Base-by-base conservation (phyloP, 1,140 invertebrate species). In the Drosophila micromelanica region DNA sequence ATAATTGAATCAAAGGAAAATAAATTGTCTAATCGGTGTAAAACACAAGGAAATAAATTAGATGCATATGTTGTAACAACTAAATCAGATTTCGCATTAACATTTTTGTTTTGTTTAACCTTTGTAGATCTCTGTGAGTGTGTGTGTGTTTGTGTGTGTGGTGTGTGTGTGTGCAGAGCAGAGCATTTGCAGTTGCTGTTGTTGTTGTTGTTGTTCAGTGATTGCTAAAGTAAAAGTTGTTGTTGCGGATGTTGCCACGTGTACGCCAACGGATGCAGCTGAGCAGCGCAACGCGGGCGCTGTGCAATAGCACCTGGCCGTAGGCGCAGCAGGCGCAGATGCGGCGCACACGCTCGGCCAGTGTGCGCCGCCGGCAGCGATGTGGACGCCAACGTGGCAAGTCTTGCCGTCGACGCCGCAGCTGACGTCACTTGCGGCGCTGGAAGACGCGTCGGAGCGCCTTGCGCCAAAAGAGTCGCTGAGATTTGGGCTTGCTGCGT, bases 21-120 rank as follows among this genome's bases (percentile, higher is more conserved):
- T n/a, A 2, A 82, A 79, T 82, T 73, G 79, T 89, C 84, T 87
- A 87, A 82, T 89, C 82, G 72, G 77, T 89, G 75, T 87, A 76
- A 82, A 87, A 87, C 82, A 86, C 84, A 82, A 17, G 63, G 63
- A 79, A 86, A 87, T 89, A 87, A 87, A 78, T 87, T 76, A 86
- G 77, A 76, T 70, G 72, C 54, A 74, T 59, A 74, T 63, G 42
- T 49, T 46, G 61, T 62, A 80, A 86, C 73, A 81, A 78, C 82
- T 87, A 78, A 75, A 75, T 81, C 72, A 55, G 60, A 77, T 81
- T 54, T 80, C 55, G 60, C 60, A 72, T 78, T 78, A 75, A 78
- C 63, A 73, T 79, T 79, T 48, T n/a, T n/a, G n/a, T n/a, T 40
- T 60, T 60, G 55, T 54, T 40, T 71, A 42, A 55, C 8, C 46